Evolutionary conservation across 2,888 invertebrate genomes (phyloP).

Genomic region (Petrolisthes manimaculis): DNA sequence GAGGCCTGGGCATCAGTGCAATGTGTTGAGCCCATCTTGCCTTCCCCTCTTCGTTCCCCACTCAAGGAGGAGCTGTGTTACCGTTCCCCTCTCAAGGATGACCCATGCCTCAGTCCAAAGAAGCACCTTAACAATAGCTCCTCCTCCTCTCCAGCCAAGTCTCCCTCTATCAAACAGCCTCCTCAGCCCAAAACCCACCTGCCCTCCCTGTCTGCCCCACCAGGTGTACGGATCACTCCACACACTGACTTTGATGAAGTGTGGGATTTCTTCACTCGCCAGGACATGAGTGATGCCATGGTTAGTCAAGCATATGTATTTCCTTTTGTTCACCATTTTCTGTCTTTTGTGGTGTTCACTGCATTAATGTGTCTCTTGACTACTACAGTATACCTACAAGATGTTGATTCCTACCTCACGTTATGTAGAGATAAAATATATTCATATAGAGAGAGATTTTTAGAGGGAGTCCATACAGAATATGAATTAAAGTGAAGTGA

Average conservation of each 20-base stretch:
- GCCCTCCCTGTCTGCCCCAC: conserved; percentile 36
- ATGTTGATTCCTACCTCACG: no score
- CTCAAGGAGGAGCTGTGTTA: conserved; percentile 33
- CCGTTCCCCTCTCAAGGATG: conserved; percentile 46
- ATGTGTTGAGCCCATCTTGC: conserved; percentile 59
- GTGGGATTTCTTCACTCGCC: conserved; percentile 64
- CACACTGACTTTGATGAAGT: conserved; percentile 65
- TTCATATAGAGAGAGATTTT: no score
- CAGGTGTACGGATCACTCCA: conserved; percentile 54
- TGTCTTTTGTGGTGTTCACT: neutral
- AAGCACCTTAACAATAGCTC: conserved; percentile 43
- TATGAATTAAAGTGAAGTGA: no score
- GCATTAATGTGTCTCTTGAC: neutral
- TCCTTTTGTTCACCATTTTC: neutral
- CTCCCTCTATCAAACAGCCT: conserved; percentile 18
- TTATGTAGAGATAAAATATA: no score
- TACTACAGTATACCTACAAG: no score
- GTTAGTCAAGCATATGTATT: conserved; percentile 20
- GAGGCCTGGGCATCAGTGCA: conserved; percentile 65
- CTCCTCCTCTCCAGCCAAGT: conserved; percentile 48
- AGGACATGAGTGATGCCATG: conserved; percentile 66
- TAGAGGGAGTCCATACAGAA: no score
- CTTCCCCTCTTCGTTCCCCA: conserved; percentile 20
- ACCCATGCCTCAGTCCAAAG: conserved; percentile 42
- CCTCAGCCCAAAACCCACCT: conserved; percentile 11